Percentiles rank a stretch among this genome's conserved stretches.
Evolutionary conservation across 2,888 invertebrate genomes (phyloP).

Genomic region (Biston stratarius): DNA sequence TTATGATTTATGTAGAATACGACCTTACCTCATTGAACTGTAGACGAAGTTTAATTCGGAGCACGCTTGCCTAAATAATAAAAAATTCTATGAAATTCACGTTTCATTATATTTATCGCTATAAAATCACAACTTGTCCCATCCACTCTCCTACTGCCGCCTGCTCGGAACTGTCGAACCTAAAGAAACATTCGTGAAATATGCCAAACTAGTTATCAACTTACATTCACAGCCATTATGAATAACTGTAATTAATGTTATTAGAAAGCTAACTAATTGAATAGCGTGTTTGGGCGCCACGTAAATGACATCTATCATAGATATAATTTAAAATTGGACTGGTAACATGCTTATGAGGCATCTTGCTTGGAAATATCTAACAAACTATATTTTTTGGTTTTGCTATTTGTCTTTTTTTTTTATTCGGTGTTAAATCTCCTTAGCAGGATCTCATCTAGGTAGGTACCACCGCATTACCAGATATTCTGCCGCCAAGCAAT

Average conservation of each 20-base stretch:
- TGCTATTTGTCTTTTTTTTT: no score
- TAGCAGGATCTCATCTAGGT: no score
- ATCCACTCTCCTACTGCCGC: conserved; percentile 39
- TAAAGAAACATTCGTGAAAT: conserved; percentile 72
- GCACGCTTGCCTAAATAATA: no score
- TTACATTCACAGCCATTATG: conserved; percentile 32
- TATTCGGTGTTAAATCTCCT: no score
- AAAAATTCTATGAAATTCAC: no score
- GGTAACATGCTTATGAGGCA: not conserved
- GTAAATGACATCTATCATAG: not conserved
- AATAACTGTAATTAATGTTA: conserved; percentile 19
- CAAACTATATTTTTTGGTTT: no score
- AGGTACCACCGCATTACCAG: no score
- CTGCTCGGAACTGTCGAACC: conserved; percentile 64
- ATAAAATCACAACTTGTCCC: conserved; percentile 36
- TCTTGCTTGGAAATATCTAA: no score
- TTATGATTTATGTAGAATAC: no score
- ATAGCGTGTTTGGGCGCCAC: not conserved
- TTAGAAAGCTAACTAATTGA: not conserved
- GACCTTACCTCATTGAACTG: no score
- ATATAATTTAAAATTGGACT: not conserved
- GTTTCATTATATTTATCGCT: conserved; percentile 30
- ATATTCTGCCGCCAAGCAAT: no score
- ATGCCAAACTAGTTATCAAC: conserved; percentile 64
- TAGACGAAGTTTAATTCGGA: no score